Conservation (phyloP, 23 tunicate species). For the Styela clava region DNA sequence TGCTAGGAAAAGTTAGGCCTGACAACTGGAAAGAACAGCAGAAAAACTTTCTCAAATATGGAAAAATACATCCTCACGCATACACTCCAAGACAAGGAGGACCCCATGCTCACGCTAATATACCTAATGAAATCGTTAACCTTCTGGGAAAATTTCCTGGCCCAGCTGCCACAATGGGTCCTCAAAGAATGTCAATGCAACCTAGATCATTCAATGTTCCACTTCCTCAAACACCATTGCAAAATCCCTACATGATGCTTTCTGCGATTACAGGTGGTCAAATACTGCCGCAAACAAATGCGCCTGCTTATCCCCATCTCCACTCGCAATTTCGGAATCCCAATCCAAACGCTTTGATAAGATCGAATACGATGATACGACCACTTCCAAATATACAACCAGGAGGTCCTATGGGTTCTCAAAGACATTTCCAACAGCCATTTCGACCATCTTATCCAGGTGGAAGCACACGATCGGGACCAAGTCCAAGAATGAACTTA, state of each 20-base stretch:
- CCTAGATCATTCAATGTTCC: not conserved
- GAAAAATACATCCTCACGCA: slow-evolving; percentile 30
- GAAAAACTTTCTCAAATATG: slow-evolving; percentile 9
- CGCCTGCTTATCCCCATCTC: not conserved
- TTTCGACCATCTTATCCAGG: not conserved
- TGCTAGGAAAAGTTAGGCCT: slow-evolving; percentile 52
- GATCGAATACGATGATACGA: not conserved
- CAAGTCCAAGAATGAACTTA: not conserved
- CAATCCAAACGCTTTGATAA: slow-evolving; percentile 11
- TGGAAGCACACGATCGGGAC: not conserved
- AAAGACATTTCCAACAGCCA: not conserved
- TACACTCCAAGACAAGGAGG: slow-evolving; percentile 14
- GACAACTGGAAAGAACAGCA: slow-evolving; percentile 59
- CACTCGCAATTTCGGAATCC: slow-evolving; percentile 24
- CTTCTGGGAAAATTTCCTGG: slow-evolving; percentile 21
- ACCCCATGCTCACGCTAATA: not conserved
- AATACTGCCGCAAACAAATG: not conserved
- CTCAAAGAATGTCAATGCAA: not conserved
- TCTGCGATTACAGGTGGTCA: not conserved
- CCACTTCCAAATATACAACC: not conserved
- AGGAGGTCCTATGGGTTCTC: not conserved
- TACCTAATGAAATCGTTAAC: not conserved
- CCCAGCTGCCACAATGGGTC: not conserved
- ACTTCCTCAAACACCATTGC: slow-evolving; percentile 5
- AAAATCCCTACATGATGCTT: not conserved